Evolutionary conservation across 2,113 vertebrate genomes (phyloP).

Genomic region (Hippocampus mohnikei): DNA sequence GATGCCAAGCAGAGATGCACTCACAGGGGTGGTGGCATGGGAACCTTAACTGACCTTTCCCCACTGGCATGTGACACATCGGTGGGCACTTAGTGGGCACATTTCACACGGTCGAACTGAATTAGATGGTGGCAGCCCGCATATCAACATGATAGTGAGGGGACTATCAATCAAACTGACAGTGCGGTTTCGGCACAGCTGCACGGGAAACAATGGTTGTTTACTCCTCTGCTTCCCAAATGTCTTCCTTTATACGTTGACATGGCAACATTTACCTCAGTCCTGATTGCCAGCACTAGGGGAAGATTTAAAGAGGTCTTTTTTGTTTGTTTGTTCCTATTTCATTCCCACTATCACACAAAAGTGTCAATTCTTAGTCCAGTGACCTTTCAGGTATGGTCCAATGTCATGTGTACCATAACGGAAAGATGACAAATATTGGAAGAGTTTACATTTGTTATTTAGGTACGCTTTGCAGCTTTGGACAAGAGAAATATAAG

Average conservation of each 20-base stretch:
- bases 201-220: constrained; percentile 64
- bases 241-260: constrained; percentile 51
- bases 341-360: too few species aligned
- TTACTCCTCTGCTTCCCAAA: constrained; percentile 68
- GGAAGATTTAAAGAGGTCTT: too few species aligned
- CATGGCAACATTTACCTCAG: constrained; percentile 44
- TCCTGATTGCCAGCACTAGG: constrained; percentile 13
- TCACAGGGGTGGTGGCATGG: constrained; percentile 20
- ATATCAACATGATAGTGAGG: constrained; percentile 32
- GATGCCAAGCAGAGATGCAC: constrained; percentile 45
- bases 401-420: not conserved
- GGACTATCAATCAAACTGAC: constrained; percentile 45
- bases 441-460: too few species aligned
- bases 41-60: constrained; percentile 29
- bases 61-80: constrained; percentile 17
- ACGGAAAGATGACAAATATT: not conserved
- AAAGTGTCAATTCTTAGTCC: not conserved
- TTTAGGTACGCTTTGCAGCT: not conserved
- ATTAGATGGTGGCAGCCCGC: not conserved
- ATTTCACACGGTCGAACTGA: constrained; percentile 18
- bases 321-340: too few species aligned
- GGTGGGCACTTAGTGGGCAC: constrained; percentile 9
- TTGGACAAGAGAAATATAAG: not conserved
- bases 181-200: constrained; percentile 53
- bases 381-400: not conserved